Evolutionary conservation across 2,113 vertebrate genomes (phyloP).

Genomic region (Thunnus maccoyii): DNA sequence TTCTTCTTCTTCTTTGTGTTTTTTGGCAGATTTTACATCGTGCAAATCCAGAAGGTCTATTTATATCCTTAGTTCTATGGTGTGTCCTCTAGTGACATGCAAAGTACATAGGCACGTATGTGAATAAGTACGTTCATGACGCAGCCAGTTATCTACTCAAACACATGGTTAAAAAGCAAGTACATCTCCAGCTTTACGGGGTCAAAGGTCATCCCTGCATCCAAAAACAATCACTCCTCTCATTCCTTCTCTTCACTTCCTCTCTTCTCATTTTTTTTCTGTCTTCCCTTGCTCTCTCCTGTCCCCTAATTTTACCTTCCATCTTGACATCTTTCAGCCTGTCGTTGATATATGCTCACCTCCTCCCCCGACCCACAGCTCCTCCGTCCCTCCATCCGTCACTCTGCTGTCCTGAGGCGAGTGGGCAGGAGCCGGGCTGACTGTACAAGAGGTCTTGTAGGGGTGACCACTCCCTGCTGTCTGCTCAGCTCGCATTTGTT

Average conservation of each 20-base stretch:
- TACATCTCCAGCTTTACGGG: not conserved
- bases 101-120: too few species aligned
- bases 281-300: conserved; percentile 4
- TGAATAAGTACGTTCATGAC: too few species aligned
- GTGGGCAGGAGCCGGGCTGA: conserved; percentile 58
- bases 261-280: conserved; percentile 1
- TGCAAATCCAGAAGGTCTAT: too few species aligned
- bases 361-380: conserved; percentile 42
- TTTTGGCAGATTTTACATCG: too few species aligned
- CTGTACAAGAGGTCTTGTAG: conserved; percentile 60
- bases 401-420: conserved; percentile 60
- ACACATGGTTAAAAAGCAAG: too few species aligned
- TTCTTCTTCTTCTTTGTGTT: too few species aligned
- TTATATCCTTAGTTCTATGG: too few species aligned
- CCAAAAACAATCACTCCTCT: conserved; percentile 17
- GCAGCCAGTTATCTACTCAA: too few species aligned
- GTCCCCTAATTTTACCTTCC: conserved; percentile 55
- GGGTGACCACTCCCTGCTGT: conserved; percentile 64
- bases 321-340: conserved; percentile 55
- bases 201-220: conserved; percentile 32
- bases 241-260: not conserved
- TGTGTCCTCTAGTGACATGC: too few species aligned
- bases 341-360: conserved; percentile 65
- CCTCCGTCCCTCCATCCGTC: conserved; percentile 59
- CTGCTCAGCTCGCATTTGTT: conserved; percentile 43